Evolutionary conservation across 2,113 vertebrate species (phyloP), one percentile per base, ranked within the genome.

Genomic region (Lophotis ruficrista): DNA sequence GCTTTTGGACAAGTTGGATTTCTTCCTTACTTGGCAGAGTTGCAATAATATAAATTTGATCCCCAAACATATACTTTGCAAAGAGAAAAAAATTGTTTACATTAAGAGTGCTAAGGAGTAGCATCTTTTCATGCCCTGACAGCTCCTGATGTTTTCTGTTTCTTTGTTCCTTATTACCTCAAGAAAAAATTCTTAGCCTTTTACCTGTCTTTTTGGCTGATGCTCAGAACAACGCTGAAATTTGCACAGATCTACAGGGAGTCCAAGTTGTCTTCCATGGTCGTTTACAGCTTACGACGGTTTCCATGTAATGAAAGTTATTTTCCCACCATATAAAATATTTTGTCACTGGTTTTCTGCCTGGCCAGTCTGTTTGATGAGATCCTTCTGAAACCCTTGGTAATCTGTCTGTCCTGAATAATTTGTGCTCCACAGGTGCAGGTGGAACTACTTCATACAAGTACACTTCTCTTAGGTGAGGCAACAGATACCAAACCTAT

Each of bases 181-280:
- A 60, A 81, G 82, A 92, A 78, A 90, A 87, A 86, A 53, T 57
- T 94, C 89, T 69, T 61, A 64, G 71, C 65, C 30, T 81, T 51
- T 31, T 81, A 56, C 65, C 89, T 84, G 33, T 84, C 87, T 84
- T 84, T 80, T 70, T 87, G 77, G 71, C 91, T 82, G 89, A 66
- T 57, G 53, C 54, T 90, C 25, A 38, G 47, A 85, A 47, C 41
- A 77, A 33, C 0, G 1, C 58, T 88, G 92, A 92, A 24, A 38
- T 87, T 64, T 79, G 54, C 56, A 80, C 54, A 78, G 71, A 73
- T 70, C 71, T 82, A 14, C 53, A 43, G 41, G 31, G 51, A 68
- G 48, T 14, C 57, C 38, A n/a, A 35, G 12, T 68, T 60, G 60
- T 89, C 65, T 91, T 78, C 41, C 43, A 35, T 64, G 38, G 53